Conservation (phyloP, 1,140 invertebrate genomes). For the Eubasilissa regina region DNA sequence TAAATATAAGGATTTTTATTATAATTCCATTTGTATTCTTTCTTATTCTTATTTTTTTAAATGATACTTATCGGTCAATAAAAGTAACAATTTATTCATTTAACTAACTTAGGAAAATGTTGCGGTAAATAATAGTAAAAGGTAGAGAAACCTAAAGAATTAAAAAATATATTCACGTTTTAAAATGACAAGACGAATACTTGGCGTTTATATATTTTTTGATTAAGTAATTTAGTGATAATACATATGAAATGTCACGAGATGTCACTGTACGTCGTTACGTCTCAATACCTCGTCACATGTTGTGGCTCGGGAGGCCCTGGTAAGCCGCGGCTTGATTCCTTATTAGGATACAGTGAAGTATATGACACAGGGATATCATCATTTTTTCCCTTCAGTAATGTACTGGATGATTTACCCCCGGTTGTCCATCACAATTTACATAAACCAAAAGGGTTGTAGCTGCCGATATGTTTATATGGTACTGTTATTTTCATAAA, state of each 20-base stretch:
- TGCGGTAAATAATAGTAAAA: no score
- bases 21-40: no score
- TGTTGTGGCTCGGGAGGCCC: constrained; percentile 49
- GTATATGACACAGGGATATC: constrained; percentile 34
- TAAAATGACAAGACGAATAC: no score
- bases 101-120: no score
- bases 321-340: constrained; percentile 53
- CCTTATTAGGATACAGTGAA: constrained; percentile 55
- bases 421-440: constrained; percentile 35
- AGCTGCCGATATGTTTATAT: constrained; percentile 26
- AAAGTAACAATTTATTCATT: no score
- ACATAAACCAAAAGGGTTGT: constrained; percentile 30
- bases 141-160: no score
- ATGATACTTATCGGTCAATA: no score
- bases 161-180: no score
- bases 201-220: no score
- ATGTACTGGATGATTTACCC: constrained; percentile 30
- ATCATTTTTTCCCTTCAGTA: constrained; percentile 38
- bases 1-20: no score
- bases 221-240: no score
- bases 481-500: neutral
- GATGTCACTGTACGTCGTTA: constrained; percentile 39
- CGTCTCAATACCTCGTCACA: constrained; percentile 53
- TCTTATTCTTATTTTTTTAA: no score
- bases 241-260: constrained; percentile 12